These are phyloP conservation scores for Phenganax marumi DNA, from an alignment of 92 coral and sea anemone species.

Conservation along the genomic window DNA sequence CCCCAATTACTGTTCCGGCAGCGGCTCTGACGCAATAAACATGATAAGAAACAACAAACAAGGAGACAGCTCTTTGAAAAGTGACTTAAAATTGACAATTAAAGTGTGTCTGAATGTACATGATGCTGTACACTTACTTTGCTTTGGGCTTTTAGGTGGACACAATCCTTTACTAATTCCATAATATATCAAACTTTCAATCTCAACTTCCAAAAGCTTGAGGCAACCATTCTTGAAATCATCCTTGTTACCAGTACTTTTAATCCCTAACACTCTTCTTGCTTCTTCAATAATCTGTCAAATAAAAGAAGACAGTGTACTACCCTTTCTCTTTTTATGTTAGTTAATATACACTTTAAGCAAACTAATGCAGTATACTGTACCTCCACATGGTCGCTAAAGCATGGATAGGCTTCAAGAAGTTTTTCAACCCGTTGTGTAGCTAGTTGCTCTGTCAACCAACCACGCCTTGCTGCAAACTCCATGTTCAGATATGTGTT, in stretches of 20 bases:
- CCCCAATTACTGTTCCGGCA: too few species aligned
- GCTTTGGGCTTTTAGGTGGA: slow-evolving; percentile 4
- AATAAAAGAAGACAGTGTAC: not conserved
- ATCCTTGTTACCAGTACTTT: not conserved
- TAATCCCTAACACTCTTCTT: slow-evolving; percentile 5
- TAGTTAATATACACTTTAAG: too few species aligned
- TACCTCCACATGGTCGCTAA: slow-evolving; percentile 15
- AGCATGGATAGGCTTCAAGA: slow-evolving; percentile 9
- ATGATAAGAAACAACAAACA: not conserved
- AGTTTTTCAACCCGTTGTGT: not conserved
- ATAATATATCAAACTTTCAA: not conserved
- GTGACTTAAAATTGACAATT: not conserved
- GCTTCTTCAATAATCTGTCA: slow-evolving; percentile 26
- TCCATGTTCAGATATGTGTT: not conserved
- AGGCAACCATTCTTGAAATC: not conserved
- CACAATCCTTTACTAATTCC: slow-evolving; percentile 7
- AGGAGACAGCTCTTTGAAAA: not conserved
- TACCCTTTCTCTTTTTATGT: too few species aligned
- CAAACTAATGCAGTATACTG: not conserved
- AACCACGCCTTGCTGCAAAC: slow-evolving; percentile 2
- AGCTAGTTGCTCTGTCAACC: not conserved
- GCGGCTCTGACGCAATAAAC: too few species aligned
- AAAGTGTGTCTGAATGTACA: not conserved
- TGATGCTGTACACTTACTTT: not conserved
- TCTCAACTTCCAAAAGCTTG: not conserved